Percentiles rank a stretch among this genome's conserved stretches.
Conservation (phyloP, 2,113 vertebrate genomes). For the Saimiri boliviensis region DNA sequence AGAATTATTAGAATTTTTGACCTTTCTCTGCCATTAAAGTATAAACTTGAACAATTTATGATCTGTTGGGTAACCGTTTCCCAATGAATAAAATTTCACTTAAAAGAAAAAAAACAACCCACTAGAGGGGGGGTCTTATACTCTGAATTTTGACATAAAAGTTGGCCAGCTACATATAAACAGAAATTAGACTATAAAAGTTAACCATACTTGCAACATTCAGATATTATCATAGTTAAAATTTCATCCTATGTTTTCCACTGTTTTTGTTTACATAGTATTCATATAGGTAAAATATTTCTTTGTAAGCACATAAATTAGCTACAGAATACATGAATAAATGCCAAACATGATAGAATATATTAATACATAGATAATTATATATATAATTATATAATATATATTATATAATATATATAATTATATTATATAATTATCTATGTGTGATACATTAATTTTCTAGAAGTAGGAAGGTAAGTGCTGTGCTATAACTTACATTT, state of each 20-base stretch:
- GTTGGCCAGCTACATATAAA: background rate
- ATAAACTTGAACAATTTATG: background rate
- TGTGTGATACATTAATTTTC: background rate
- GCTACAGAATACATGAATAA: background rate
- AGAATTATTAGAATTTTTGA: background rate
- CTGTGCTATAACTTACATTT: background rate
- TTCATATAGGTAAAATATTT: background rate
- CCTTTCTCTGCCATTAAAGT: background rate
- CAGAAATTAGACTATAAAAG: background rate
- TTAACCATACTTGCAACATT: background rate
- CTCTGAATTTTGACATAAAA: background rate
- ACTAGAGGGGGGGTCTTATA: background rate
- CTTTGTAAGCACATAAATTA: background rate
- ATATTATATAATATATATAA: too few species aligned
- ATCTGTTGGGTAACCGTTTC: background rate
- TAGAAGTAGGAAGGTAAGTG: background rate
- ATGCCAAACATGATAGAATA: background rate
- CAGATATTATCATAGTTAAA: background rate
- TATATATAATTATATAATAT: too few species aligned
- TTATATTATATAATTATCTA: background rate
- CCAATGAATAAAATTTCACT: background rate
- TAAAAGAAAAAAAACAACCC: background rate
- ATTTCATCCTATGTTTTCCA: background rate
- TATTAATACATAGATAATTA: background rate
- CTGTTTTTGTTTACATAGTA: background rate